These are phyloP conservation scores for Epinephelus lanceolatus DNA, from an alignment of 2,113 vertebrate genomes.

Conservation along the genomic window DNA sequence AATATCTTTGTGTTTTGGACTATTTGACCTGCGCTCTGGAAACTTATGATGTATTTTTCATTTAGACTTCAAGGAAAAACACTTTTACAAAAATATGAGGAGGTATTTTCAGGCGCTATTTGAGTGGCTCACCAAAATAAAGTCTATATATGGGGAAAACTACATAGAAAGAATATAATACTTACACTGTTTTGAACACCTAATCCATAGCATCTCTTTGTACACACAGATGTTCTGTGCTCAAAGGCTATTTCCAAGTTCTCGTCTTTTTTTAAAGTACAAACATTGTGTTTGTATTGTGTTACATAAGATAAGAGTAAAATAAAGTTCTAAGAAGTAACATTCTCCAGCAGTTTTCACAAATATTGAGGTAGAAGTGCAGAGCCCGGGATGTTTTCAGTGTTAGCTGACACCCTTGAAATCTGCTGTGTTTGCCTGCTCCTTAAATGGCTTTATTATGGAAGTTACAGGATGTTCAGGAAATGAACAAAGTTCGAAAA, in stretches of 20 bases:
- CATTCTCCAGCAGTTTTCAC: conserved; percentile 5
- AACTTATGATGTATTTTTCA: neutral
- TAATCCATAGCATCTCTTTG: neutral
- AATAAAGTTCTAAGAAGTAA: neutral
- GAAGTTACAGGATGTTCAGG: conserved; percentile 33
- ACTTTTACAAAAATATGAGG: neutral
- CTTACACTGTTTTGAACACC: neutral
- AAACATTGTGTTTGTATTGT: conserved; percentile 2
- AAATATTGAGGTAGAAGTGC: conserved; percentile 9
- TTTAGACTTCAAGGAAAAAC: neutral
- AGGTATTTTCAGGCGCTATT: neutral
- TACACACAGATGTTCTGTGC: neutral
- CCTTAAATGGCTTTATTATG: conserved; percentile 27
- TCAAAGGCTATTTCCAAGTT: neutral
- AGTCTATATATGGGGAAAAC: neutral
- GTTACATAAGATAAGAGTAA: neutral
- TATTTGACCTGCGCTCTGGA: neutral
- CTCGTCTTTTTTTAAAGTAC: neutral
- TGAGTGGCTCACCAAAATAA: neutral
- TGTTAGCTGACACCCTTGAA: conserved; percentile 39
- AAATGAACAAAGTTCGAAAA: conserved; percentile 62
- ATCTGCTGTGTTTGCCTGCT: conserved; percentile 10
- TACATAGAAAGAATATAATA: too few species aligned
- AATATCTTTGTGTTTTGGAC: neutral
- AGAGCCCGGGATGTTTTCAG: conserved; percentile 26